A percentile compares a stretch with the other conserved stretches of the same genome.
These are phyloP conservation scores for Ooceraea biroi DNA, from an alignment of 1,140 invertebrate genomes.

Conservation along the genomic window DNA sequence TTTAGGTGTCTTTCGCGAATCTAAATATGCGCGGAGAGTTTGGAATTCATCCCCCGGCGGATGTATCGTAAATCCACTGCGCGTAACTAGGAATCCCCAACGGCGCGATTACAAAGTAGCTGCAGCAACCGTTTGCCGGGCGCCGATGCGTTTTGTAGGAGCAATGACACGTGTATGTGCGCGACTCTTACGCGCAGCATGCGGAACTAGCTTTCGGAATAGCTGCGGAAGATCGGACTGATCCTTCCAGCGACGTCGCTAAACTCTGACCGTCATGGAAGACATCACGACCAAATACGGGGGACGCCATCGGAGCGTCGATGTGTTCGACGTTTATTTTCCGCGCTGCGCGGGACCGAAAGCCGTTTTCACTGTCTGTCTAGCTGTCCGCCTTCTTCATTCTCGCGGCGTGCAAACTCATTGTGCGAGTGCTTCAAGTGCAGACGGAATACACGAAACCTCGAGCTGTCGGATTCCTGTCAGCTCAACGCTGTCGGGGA, in stretches of 20 bases:
- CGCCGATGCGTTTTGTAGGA: constrained; percentile 12
- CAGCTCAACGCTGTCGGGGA: constrained; percentile 59
- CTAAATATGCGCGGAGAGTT: constrained; percentile 50
- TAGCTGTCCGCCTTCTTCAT: constrained; percentile 61
- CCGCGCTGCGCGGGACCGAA: constrained; percentile 24
- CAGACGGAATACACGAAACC: constrained; percentile 61
- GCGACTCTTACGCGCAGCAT: not conserved
- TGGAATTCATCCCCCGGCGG: constrained; percentile 46
- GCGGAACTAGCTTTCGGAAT: not conserved
- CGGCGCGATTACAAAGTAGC: constrained; percentile 48
- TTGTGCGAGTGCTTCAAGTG: constrained; percentile 61
- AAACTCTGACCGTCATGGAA: not conserved
- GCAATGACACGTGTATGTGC: constrained; percentile 2
- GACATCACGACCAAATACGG: not conserved
- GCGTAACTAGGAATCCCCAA: constrained; percentile 49
- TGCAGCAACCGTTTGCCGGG: constrained; percentile 13
- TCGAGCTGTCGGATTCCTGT: constrained; percentile 63
- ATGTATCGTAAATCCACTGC: constrained; percentile 53
- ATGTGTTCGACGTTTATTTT: constrained; percentile 56
- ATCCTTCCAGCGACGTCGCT: not conserved
- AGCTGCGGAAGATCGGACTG: not conserved
- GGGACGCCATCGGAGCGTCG: constrained; percentile 6
- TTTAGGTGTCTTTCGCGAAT: constrained; percentile 48
- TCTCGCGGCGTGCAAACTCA: constrained; percentile 58
- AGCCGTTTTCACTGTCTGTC: constrained; percentile 62